Evolutionary conservation across 2,888 invertebrate species (phyloP).

Genomic region (Carcina quercana): DNA sequence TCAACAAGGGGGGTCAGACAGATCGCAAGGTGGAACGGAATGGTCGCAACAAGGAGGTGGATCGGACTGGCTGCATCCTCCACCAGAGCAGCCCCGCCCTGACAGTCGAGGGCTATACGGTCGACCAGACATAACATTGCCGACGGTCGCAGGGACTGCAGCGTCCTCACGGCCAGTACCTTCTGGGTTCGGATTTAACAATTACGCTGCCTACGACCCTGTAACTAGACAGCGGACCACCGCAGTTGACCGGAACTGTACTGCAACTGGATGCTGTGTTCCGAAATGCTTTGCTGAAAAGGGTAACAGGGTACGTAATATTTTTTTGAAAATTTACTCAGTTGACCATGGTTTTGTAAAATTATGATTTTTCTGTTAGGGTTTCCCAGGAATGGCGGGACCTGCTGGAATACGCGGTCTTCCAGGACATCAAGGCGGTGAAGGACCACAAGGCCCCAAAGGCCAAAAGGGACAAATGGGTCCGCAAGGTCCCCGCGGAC

Average conservation of each 20-base stretch:
- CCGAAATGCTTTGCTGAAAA: slow-evolving; percentile 94
- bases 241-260: slow-evolving; percentile 75
- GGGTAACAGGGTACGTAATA: slow-evolving; percentile 79
- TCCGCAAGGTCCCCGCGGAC: slow-evolving; percentile 85
- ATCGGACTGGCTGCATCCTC: too few species aligned
- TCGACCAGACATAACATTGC: slow-evolving; percentile 20
- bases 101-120: slow-evolving; percentile 25
- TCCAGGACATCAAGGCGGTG: slow-evolving; percentile 86
- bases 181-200: slow-evolving; percentile 18
- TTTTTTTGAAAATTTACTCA: background rate
- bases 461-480: slow-evolving; percentile 93
- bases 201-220: slow-evolving; percentile 52
- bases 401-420: slow-evolving; percentile 82
- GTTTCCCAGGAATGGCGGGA: slow-evolving; percentile 83
- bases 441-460: slow-evolving; percentile 90
- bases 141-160: background rate
- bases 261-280: slow-evolving; percentile 80
- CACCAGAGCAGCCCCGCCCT: background rate
- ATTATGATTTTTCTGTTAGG: slow-evolving; percentile 57
- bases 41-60: too few species aligned
- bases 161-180: slow-evolving; percentile 11
- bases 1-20: too few species aligned
- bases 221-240: slow-evolving; percentile 51
- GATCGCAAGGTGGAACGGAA: too few species aligned
- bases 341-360: background rate